phyloP scores from a whole-genome alignment of 2,797 vertebrate species.

The Aselliscus stoliczkanus region DNA sequence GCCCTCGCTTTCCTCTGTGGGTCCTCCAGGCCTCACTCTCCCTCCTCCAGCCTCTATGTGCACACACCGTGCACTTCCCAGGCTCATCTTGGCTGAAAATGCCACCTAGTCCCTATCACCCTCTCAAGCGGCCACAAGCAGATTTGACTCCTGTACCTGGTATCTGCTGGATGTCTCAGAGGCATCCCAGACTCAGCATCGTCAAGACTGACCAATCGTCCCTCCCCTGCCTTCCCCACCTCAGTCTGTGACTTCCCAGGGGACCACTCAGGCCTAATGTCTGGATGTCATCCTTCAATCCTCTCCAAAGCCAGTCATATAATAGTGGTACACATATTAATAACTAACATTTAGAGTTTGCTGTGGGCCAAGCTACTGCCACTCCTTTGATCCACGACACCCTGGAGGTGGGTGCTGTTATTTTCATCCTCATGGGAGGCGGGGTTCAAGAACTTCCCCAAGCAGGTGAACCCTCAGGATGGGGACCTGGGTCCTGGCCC shows the following conservation, averaged over 20 bases:
- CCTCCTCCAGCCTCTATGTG: background rate
- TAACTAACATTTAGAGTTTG: background rate
- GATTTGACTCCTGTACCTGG: background rate
- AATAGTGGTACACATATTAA: background rate
- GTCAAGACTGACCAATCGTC: accelerated
- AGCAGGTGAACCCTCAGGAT: accelerated
- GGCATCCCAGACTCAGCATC: accelerated
- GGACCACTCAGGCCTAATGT: background rate
- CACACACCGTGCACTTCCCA: background rate
- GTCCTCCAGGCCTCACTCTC: background rate
- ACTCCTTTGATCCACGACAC: background rate
- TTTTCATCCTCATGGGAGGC: accelerated
- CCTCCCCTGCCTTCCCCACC: background rate
- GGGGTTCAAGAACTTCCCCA: background rate
- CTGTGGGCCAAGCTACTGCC: background rate
- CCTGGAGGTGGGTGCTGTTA: background rate
- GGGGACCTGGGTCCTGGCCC: background rate
- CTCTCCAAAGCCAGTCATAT: accelerated
- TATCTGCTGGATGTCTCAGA: background rate
- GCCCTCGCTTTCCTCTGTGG: background rate
- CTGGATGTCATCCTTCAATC: background rate
- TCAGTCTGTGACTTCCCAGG: background rate
- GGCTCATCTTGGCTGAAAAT: background rate
- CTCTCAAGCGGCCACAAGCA: background rate
- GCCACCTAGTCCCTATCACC: background rate